Base-by-base conservation (phyloP, 2,888 invertebrate species). In the Dicycla oo region DNA sequence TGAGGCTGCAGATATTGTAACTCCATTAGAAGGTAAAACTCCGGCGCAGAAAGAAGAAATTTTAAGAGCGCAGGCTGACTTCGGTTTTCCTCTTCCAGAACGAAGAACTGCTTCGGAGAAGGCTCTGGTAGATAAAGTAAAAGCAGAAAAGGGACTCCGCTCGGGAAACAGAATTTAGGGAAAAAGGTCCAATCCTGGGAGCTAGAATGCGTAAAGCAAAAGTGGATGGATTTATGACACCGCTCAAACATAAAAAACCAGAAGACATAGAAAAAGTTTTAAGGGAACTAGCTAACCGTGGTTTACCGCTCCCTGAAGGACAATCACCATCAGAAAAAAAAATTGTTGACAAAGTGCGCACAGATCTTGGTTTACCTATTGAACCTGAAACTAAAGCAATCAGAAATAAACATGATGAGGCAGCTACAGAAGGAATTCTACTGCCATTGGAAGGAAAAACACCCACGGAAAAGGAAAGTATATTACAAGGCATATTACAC, bases 261-360 rank as follows among this genome's bases (percentile, higher is more conserved):
- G 34, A 4, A 34, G 4, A 34, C 3, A 34, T 0, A 34, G 34
- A 34, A 15, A 15, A 0, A 57, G n/a, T 34, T 57, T n/a, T 57
- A 2, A 34, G n/a, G n/a, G 8, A 8, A 34, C 15, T 34, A n/a
- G 34, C 34, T n/a, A 57, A 34, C 15, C 34, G 8, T 15, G 34
- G 34, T 8, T 8, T 57, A 34, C 34, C 34, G 3, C n/a, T 57
- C 57, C 34, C 57, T n/a, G 57, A 57, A 34, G 40, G n/a, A 0
- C 78, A 85, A 75, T 84, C 85, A 3, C 26, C 57, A 15, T 73
- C 84, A 2, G 91, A 92, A 69, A 86, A 86, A 13, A 69, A 77
- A 40, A 8, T 81, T 1, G 60, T 80, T 20, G 40, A 67, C 11
- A 80, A 82, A 23, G 54, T 82, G n/a, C 73, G 73, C 0, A 20